Conservation (phyloP, 1,140 invertebrate species). For the Drosophila leontia region DNA sequence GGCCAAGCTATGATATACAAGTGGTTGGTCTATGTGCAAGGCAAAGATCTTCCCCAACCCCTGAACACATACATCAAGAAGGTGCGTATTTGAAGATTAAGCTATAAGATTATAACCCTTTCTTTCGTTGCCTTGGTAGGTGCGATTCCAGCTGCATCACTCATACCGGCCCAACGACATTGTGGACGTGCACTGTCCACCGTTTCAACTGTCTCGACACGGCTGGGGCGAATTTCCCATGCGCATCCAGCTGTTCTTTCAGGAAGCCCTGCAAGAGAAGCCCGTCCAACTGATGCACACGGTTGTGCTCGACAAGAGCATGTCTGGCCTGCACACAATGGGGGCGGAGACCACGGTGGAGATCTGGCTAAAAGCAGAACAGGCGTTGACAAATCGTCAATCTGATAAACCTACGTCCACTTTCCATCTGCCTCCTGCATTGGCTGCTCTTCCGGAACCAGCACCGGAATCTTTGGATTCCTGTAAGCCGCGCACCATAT, state of each 20-base stretch:
- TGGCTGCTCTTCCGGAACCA: not conserved
- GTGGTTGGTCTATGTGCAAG: conserved; percentile 93
- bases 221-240: conserved; percentile 97
- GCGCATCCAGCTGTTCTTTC: conserved; percentile 92
- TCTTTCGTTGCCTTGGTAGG: conserved; percentile 60
- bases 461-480: not conserved
- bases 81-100: conserved; percentile 45
- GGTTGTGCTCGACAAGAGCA: conserved; percentile 93
- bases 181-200: conserved; percentile 91
- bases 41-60: conserved; percentile 86
- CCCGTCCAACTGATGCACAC: conserved; percentile 92
- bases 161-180: conserved; percentile 95
- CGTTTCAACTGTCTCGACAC: conserved; percentile 92
- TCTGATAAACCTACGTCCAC: not conserved
- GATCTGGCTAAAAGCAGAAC: conserved; percentile 88
- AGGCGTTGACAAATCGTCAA: not conserved
- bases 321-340: conserved; percentile 93
- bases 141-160: conserved; percentile 93
- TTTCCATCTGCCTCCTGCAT: too few species aligned
- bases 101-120: not conserved
- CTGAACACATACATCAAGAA: conserved; percentile 89
- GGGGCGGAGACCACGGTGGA: conserved; percentile 92
- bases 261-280: conserved; percentile 89
- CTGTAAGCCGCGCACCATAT: conserved; percentile 60
- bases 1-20: conserved; percentile 92